Base-by-base conservation (phyloP, 2,113 vertebrate species). In the Irena cyanogastra region DNA sequence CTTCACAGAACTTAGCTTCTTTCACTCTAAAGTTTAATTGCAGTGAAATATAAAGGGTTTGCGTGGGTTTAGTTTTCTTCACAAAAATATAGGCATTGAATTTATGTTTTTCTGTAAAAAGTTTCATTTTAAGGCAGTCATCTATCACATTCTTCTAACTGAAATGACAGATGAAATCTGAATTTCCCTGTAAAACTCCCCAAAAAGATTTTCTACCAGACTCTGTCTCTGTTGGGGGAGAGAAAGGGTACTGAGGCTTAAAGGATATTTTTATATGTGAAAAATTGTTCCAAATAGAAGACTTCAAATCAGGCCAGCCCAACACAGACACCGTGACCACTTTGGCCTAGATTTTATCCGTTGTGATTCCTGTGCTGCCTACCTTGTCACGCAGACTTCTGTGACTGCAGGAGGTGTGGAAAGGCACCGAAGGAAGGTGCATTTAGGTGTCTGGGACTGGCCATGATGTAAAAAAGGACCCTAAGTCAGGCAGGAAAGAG, bases 371-470 rank as follows among this genome's bases (percentile, higher is more conserved):
- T 33, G 21, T 35, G 17, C 50, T 89, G 21, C 35, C n/a, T 65
- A n/a, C 16, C n/a, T 53, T 10, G 5, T 39, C 5, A 1, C 0
- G 0, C 12, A 31, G 49, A 30, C 27, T 37, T 18, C 44, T 0
- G 0, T 74, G 52, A 24, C 59, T 52, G 37, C 50, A 79, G 47
- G n/a, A 77, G 18, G 22, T 12, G 17, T 53, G 28, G 41, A 77
- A 90, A 86, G 47, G 56, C 20, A 56, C 6, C 0, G 0, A 78
- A 75, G n/a, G 33, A 86, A 90, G 20, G n/a, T 44, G 18, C 49
- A 30, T 79, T 75, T 71, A 65, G 53, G 47, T 39, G 33, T 75
- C 60, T 65, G 44, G 41, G 7, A 83, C 84, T 83, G 56, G 56
- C 47, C 52, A 41, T 20, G 22, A 23, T 79, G 65, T 39, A 76